Base-by-base conservation (phyloP, 2,113 vertebrate species). In the Nycticryphes semicollaris region DNA sequence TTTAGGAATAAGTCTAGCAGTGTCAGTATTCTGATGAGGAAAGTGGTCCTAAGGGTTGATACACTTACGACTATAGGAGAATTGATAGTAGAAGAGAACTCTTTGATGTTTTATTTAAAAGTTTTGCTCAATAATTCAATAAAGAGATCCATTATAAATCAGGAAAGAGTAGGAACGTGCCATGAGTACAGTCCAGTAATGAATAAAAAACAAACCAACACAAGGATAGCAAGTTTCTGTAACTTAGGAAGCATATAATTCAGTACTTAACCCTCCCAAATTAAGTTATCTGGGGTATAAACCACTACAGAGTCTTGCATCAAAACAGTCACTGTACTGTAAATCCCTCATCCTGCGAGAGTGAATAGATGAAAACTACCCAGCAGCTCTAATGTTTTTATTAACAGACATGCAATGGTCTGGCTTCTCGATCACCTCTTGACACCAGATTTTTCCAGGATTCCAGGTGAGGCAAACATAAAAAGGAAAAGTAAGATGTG, bases 71-170 rank as follows among this genome's bases (percentile, higher is more conserved):
- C 94, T 95, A 56, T 57, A 84, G 81, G 73, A 96, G 84, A 97
- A 93, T 31, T 93, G 87, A 93, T 95, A 87, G 89, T 25, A 95
- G 87, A 92, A 92, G 70, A 96, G 53, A 85, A 87, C 85, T 51
- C 96, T 97, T 97, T 91, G 93, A 97, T 97, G 84, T 95, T 97
- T 96, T 96, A 97, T 98, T 96, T 96, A 96, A 97, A 81, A 88
- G 50, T 91, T 96, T 93, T 95, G 79, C 89, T 98, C 95, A 97
- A 96, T 97, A 96, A 97, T 97, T 97, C 95, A 98, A 76, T 92
- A 96, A 97, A 93, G 93, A 95, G 85, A 94, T 93, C 90, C 74
- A 93, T 97, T 96, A 96, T 95, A 95, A 93, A 95, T 79, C 80
- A 94, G 51, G 62, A 96, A 95, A 84, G 84, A 88, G 87, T 89